phyloP scores from a whole-genome alignment of 2,888 invertebrate genomes.

The Sarcophaga subvicina region DNA sequence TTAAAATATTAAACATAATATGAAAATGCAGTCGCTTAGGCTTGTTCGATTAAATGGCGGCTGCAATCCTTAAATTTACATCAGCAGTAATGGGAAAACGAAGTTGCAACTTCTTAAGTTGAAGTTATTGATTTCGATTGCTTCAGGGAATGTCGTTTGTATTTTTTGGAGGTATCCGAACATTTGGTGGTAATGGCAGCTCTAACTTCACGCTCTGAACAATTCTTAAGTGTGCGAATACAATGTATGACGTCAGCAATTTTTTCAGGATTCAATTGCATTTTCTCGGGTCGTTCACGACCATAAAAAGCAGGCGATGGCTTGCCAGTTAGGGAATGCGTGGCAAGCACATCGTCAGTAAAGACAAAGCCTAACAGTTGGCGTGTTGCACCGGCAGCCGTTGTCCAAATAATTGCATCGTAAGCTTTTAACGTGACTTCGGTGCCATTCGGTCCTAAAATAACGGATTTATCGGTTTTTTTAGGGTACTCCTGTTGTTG shows the following conservation, averaged over 20 bases:
- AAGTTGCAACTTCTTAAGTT: not conserved
- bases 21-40: too few species aligned
- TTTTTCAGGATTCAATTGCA: conserved; percentile 82
- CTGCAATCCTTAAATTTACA: too few species aligned
- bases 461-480: too few species aligned
- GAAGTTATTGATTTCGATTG: not conserved
- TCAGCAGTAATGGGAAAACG: too few species aligned
- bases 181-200: conserved; percentile 83
- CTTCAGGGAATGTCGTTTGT: conserved; percentile 74
- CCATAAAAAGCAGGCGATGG: conserved; percentile 83
- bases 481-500: conserved; percentile 13
- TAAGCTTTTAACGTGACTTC: conserved; percentile 77
- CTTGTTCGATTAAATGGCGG: too few species aligned
- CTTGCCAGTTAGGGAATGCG: conserved; percentile 84
- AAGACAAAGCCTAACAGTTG: conserved; percentile 83
- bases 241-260: conserved; percentile 84
- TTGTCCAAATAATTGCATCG: conserved; percentile 82
- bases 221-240: conserved; percentile 81
- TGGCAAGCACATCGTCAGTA: conserved; percentile 83
- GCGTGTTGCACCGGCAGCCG: conserved; percentile 82
- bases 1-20: too few species aligned
- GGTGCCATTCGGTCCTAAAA: too few species aligned
- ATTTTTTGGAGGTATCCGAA: conserved; percentile 84
- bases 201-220: conserved; percentile 83
- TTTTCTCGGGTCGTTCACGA: conserved; percentile 73